phyloP scores from a whole-genome alignment of 2,113 vertebrate genomes.

The Pelecanus crispus region DNA sequence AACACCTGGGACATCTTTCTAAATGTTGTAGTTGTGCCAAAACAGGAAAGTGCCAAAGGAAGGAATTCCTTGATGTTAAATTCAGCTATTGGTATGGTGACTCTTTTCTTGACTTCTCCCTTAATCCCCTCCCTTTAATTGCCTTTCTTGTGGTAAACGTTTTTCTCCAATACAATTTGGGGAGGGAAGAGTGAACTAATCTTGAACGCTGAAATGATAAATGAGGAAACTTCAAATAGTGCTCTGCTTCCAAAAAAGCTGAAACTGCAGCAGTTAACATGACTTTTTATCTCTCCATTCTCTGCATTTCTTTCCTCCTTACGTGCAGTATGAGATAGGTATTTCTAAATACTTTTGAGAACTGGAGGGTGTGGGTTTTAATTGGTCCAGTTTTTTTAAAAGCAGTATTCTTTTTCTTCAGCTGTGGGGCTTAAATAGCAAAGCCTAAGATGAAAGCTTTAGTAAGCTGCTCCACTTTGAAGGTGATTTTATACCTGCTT shows the following conservation, averaged over 20 bases:
- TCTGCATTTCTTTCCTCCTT: neutral
- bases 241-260: neutral
- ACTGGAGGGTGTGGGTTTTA: neutral
- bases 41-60: neutral
- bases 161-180: neutral
- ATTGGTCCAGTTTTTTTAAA: neutral
- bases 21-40: neutral
- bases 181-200: neutral
- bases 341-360: neutral
- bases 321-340: rapidly evolving
- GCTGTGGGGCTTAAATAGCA: neutral
- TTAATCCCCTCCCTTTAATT: neutral
- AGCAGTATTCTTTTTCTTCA: neutral
- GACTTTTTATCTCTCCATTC: neutral
- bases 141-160: rapidly evolving
- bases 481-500: neutral
- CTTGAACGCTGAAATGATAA: neutral
- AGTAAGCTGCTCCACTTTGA: neutral
- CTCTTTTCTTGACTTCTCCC: neutral
- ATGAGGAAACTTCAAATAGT: neutral
- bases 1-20: neutral
- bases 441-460: neutral
- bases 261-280: neutral
- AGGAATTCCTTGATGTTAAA: neutral
- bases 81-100: neutral